These are phyloP conservation scores for Petrolisthes cinctipes DNA, from an alignment of 2,888 invertebrate species.

Conservation along the genomic window DNA sequence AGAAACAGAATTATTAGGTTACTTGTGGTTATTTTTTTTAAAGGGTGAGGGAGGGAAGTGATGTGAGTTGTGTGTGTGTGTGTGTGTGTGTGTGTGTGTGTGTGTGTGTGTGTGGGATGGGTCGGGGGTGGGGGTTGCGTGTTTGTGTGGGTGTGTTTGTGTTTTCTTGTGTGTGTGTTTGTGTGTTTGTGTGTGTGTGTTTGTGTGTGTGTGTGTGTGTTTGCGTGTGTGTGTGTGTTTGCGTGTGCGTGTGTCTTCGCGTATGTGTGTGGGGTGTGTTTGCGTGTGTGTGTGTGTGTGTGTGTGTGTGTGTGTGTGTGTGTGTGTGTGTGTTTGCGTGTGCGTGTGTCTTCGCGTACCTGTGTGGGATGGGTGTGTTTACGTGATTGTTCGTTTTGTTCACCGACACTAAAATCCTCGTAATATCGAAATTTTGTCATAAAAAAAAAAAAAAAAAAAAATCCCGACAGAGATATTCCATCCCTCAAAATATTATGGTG, in stretches of 20 bases:
- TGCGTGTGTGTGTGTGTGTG: background rate
- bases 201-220: background rate
- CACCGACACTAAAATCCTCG: no score
- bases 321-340: background rate
- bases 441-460: no score
- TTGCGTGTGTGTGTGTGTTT: background rate
- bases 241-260: background rate
- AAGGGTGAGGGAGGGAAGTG: background rate
- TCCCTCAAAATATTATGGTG: no score
- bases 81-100: background rate
- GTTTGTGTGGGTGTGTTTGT: background rate
- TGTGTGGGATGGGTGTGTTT: background rate
- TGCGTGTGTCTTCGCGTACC: background rate
- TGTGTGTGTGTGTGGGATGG: background rate
- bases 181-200: conserved; percentile 5
- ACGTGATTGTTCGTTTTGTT: background rate
- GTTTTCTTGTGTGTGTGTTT: background rate
- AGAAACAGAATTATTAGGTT: conserved; percentile 39
- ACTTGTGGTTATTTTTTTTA: conserved; percentile 28
- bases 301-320: background rate
- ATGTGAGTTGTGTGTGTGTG: background rate
- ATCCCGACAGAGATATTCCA: no score
- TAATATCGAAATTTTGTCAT: no score
- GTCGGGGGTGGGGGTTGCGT: background rate
- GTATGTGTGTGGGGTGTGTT: background rate